These are phyloP conservation scores for Philaethria dido DNA, from an alignment of 2,888 invertebrate genomes.

Conservation along the genomic window DNA sequence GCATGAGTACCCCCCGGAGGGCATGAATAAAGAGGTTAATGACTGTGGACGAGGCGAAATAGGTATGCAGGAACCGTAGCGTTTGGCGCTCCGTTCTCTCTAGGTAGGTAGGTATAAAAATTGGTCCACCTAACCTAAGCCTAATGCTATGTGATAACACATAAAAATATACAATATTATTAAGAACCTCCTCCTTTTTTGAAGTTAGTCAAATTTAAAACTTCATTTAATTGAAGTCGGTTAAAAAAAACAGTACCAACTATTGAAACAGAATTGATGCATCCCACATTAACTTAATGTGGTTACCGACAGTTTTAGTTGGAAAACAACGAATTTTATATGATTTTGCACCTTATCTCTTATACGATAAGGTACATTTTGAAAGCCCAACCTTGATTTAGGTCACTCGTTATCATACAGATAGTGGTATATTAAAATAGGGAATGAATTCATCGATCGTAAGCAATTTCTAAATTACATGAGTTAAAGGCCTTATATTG, in stretches of 20 bases:
- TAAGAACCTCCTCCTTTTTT: too few species aligned
- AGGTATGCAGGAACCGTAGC: too few species aligned
- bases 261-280: conserved; percentile 38
- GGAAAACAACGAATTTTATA: conserved; percentile 43
- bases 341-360: conserved; percentile 48
- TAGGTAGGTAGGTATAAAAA: too few species aligned
- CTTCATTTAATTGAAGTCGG: too few species aligned
- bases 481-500: conserved; percentile 45
- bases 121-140: too few species aligned
- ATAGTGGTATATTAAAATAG: conserved; percentile 51
- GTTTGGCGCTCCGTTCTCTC: too few species aligned
- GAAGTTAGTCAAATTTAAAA: too few species aligned
- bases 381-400: conserved; percentile 45
- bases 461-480: conserved; percentile 70
- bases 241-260: conserved; percentile 31
- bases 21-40: too few species aligned
- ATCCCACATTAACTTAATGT: conserved; percentile 47
- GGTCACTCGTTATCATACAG: conserved; percentile 45
- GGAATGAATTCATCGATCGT: conserved; percentile 60
- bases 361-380: conserved; percentile 52
- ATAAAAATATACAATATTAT: too few species aligned
- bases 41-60: too few species aligned
- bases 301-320: conserved; percentile 42
- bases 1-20: too few species aligned
- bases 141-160: too few species aligned